Conservation (phyloP, 2,888 invertebrate genomes). For the Neocrepidodera transversa region DNA sequence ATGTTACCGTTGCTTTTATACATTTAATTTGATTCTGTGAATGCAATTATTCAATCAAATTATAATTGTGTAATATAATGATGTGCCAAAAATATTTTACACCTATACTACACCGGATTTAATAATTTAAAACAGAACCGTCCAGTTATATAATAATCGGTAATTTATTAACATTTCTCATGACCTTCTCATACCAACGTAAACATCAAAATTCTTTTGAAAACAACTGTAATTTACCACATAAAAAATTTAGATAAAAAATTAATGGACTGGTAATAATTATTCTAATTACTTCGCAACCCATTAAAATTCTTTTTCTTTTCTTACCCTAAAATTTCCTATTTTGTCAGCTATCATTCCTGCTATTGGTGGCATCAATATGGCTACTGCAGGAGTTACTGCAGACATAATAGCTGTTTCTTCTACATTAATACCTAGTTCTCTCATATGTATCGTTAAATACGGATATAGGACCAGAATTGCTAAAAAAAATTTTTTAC, state of each 20-base stretch:
- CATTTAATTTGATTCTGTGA: no score
- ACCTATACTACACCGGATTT: constrained; percentile 9
- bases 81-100: constrained; percentile 18
- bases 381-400: constrained; percentile 76
- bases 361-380: constrained; percentile 79
- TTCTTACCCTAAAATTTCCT: constrained; percentile 77
- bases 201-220: constrained; percentile 7
- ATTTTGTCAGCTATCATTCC: constrained; percentile 81
- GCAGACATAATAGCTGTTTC: constrained; percentile 84
- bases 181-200: constrained; percentile 22
- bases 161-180: constrained; percentile 28
- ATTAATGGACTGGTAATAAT: no score
- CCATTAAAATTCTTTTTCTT: background rate
- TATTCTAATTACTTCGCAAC: no score
- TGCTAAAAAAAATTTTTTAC: constrained; percentile 67
- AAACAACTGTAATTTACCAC: constrained; percentile 2
- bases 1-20: no score
- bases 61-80: constrained; percentile 4
- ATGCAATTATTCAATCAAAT: no score
- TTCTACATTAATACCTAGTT: constrained; percentile 78
- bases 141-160: constrained; percentile 18
- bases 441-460: constrained; percentile 80
- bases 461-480: constrained; percentile 80
- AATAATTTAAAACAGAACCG: constrained; percentile 10
- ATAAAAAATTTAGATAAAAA: constrained; percentile 3